Percentiles rank a stretch among this genome's conserved stretches.
Evolutionary conservation across 2,797 vertebrate genomes (phyloP).

Genomic region (Alfaro cultratus): DNA sequence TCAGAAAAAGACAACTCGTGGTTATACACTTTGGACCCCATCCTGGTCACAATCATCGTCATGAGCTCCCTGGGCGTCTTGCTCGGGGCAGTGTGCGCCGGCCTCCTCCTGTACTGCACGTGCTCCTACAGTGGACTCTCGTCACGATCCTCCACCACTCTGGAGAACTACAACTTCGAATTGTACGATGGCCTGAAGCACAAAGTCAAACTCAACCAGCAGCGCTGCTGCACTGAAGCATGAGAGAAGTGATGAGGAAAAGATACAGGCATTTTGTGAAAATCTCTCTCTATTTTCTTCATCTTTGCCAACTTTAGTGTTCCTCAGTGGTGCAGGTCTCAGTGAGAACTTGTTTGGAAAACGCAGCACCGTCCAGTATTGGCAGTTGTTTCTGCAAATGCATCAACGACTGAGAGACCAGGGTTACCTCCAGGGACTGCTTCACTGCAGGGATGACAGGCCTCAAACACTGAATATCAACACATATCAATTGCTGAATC

Average conservation of each 20-base stretch:
- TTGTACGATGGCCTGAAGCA: slow-evolving; percentile 98
- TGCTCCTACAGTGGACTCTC: slow-evolving; percentile 94
- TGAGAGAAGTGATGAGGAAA: slow-evolving; percentile 37
- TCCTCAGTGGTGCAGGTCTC: slow-evolving; percentile 42
- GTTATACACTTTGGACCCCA: slow-evolving; percentile 95
- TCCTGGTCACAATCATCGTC: slow-evolving; percentile 97
- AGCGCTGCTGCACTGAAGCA: slow-evolving; percentile 92
- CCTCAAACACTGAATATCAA: slow-evolving; percentile 76
- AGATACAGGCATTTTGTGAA: slow-evolving; percentile 27
- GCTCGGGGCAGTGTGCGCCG: slow-evolving; percentile 93
- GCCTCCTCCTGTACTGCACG: slow-evolving; percentile 97
- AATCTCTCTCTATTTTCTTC: slow-evolving; percentile 57
- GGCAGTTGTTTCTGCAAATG: slow-evolving; percentile 29
- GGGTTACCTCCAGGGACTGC: slow-evolving; percentile 34
- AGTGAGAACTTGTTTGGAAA: slow-evolving; percentile 34
- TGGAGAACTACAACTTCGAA: slow-evolving; percentile 99
- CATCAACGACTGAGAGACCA: slow-evolving; percentile 36
- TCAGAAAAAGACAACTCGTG: slow-evolving; percentile 94
- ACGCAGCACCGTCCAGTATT: slow-evolving; percentile 39
- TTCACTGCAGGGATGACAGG: slow-evolving; percentile 36
- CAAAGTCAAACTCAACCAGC: slow-evolving; percentile 99
- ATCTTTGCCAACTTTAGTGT: slow-evolving; percentile 61
- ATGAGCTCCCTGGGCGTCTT: slow-evolving; percentile 97
- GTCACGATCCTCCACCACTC: slow-evolving; percentile 93
- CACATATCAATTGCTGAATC: slow-evolving; percentile 79